Percentiles rank a stretch among this genome's conserved stretches.
phyloP scores from a whole-genome alignment of 2,888 invertebrate genomes.

The Synanthedon myopaeformis region DNA sequence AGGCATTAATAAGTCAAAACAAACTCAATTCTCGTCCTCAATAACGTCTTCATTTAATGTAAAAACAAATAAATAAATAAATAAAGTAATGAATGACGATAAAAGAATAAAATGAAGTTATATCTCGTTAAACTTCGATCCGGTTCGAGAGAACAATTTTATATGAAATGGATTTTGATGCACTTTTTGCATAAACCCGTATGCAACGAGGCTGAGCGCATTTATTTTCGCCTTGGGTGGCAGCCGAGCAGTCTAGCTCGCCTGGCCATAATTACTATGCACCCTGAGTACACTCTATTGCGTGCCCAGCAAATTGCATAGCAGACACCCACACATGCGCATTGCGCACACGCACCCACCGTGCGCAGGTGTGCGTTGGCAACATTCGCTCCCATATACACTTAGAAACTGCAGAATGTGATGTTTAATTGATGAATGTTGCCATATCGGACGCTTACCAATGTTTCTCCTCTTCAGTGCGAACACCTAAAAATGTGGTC shows the following conservation, averaged over 20 bases:
- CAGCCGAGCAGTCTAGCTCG: conserved; percentile 10
- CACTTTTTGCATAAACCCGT: background rate
- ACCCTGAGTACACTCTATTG: conserved; percentile 16
- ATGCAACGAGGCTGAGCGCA: background rate
- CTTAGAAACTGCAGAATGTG: conserved; percentile 5
- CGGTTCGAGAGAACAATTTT: background rate
- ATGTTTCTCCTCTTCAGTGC: conserved; percentile 6
- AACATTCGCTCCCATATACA: conserved; percentile 15
- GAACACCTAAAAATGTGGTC: no score
- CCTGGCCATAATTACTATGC: conserved; percentile 23
- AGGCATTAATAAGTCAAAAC: no score
- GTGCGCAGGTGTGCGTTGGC: conserved; percentile 15
- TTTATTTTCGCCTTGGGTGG: conserved; percentile 6
- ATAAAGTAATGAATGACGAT: no score
- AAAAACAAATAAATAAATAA: no score
- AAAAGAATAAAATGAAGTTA: no score
- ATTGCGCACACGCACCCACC: conserved; percentile 2
- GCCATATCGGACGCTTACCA: conserved; percentile 5
- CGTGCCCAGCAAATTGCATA: conserved; percentile 12
- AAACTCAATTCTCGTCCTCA: no score
- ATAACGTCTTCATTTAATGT: no score
- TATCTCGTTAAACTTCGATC: background rate
- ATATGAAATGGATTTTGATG: background rate
- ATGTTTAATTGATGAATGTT: conserved; percentile 14
- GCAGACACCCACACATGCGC: conserved; percentile 8